Conservation (phyloP, 2,797 vertebrate genomes). For the Pseudochaenichthys georgianus region DNA sequence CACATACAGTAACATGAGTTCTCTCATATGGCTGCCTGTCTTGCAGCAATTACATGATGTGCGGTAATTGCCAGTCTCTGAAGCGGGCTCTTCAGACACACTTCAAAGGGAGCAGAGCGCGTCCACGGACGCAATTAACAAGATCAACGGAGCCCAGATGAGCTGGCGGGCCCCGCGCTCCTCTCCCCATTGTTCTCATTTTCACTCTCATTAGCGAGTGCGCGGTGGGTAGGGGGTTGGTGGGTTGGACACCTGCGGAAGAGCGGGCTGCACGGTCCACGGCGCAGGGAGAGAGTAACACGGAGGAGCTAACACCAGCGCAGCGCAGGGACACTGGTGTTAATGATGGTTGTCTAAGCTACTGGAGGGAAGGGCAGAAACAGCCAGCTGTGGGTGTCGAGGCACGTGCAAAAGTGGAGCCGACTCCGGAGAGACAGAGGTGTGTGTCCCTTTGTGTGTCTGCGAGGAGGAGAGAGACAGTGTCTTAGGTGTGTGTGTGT, state of each 20-base stretch:
- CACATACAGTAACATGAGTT: conserved; percentile 77
- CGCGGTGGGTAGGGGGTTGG: conserved; percentile 55
- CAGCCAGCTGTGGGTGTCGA: conserved; percentile 74
- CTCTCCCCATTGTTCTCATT: conserved; percentile 84
- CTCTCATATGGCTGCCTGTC: conserved; percentile 86
- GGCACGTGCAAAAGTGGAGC: conserved; percentile 67
- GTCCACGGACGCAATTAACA: conserved; percentile 87
- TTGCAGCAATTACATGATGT: conserved; percentile 87
- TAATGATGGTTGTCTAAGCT: conserved; percentile 80
- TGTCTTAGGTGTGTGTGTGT: conserved; percentile 24
- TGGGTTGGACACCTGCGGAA: conserved; percentile 78
- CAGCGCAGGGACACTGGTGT: conserved; percentile 66
- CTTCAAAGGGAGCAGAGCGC: conserved; percentile 86
- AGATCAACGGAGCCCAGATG: conserved; percentile 85
- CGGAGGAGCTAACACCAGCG: conserved; percentile 45
- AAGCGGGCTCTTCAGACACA: conserved; percentile 87
- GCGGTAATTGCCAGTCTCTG: conserved; percentile 88
- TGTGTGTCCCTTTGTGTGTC: conserved; percentile 47
- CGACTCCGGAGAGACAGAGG: conserved; percentile 44
- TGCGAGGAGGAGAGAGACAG: conserved; percentile 14
- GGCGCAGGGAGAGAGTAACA: conserved; percentile 57
- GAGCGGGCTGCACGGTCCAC: conserved; percentile 42
- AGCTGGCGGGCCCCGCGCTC: conserved; percentile 76
- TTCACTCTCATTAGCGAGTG: conserved; percentile 81
- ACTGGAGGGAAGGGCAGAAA: conserved; percentile 65